Conservation (phyloP, 1,140 invertebrate species). For the Heterodera schachtii region DNA sequence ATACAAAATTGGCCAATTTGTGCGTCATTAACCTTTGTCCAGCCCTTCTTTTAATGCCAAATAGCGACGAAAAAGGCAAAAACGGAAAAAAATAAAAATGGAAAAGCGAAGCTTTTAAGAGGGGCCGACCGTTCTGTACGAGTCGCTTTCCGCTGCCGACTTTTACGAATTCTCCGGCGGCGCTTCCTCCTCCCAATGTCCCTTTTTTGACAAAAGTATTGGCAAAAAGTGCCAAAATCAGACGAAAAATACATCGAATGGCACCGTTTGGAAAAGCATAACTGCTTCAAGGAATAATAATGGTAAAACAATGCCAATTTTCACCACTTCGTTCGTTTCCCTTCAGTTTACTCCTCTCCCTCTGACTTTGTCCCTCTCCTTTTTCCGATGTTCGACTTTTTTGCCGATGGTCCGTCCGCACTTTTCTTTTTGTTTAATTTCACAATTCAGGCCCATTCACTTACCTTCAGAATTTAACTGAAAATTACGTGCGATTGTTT, state of each 20-base stretch:
- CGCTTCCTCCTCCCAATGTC: background rate
- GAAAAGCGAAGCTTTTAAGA: background rate
- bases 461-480: constrained; percentile 42
- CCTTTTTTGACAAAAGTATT: background rate
- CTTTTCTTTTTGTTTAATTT: background rate
- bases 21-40: constrained; percentile 9
- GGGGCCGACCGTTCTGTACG: constrained; percentile 2
- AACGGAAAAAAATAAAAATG: background rate
- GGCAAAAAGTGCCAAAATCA: background rate
- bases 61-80: background rate
- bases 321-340: background rate
- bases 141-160: background rate
- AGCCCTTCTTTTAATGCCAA: background rate
- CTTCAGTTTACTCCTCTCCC: background rate
- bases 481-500: constrained; percentile 41
- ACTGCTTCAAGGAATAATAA: background rate
- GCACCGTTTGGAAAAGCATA: constrained; percentile 2
- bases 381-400: background rate
- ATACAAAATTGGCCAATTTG: background rate
- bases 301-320: background rate
- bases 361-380: background rate
- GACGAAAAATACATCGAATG: background rate
- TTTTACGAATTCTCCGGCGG: background rate
- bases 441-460: background rate
- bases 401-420: background rate